Percentiles rank a stretch among this genome's conserved stretches.
Evolutionary conservation across 1,140 invertebrate species (phyloP).

Genomic region (Drosophila tani): DNA sequence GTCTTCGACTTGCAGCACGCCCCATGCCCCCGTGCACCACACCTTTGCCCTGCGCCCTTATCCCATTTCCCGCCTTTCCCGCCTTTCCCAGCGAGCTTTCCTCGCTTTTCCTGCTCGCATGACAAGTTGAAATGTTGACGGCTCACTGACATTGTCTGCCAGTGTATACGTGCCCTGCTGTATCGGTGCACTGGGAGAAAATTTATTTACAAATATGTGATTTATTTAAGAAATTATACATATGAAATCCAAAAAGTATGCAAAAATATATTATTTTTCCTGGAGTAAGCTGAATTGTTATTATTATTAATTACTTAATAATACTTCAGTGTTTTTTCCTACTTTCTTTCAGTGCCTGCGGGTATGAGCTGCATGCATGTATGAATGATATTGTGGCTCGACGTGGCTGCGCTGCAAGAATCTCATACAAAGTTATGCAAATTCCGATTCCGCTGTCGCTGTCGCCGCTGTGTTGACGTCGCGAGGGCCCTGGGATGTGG

Average conservation of each 20-base stretch:
- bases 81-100: conserved; percentile 5
- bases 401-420: conserved; percentile 68
- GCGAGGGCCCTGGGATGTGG: conserved; percentile 20
- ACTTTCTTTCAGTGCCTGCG: conserved; percentile 14
- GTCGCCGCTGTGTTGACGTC: conserved; percentile 45
- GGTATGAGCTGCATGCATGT: conserved; percentile 64
- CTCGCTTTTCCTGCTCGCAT: conserved; percentile 60
- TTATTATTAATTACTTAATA: neutral
- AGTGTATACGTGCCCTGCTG: conserved; percentile 33
- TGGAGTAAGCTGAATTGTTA: accelerated
- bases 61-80: neutral
- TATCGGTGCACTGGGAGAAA: conserved; percentile 12
- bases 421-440: conserved; percentile 84
- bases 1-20: conserved; percentile 54
- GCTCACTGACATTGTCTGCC: conserved; percentile 68
- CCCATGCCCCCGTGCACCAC: neutral
- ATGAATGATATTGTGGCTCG: conserved; percentile 78
- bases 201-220: neutral
- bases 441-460: conserved; percentile 73
- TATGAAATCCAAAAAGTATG: neutral
- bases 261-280: neutral
- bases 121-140: conserved; percentile 83
- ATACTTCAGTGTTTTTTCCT: neutral
- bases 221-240: too few relatives aligned
- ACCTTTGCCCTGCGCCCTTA: conserved; percentile 5